A percentile compares a stretch with the other conserved stretches of the same genome.
phyloP scores from a whole-genome alignment of 2,113 vertebrate genomes.

The Dissostichus mawsoni region DNA sequence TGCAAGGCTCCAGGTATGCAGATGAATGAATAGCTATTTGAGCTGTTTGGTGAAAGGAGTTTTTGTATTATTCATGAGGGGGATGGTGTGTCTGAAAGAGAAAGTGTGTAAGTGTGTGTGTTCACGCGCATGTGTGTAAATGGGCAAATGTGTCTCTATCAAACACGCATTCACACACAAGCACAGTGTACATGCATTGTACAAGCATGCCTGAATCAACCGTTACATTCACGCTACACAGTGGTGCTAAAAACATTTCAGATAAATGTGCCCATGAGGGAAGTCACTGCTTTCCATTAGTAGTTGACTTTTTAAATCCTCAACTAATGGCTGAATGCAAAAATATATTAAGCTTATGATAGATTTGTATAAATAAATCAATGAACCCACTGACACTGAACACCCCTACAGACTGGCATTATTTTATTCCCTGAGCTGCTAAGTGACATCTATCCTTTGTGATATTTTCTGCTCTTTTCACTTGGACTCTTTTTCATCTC shows the following conservation, averaged over 20 bases:
- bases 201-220: conserved; percentile 4
- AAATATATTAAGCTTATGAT: background rate
- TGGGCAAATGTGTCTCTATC: conserved; percentile 47
- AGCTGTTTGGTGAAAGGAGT: conserved; percentile 79
- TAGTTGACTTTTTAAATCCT: conserved; percentile 5
- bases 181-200: conserved; percentile 46
- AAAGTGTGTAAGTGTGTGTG: conserved; percentile 39
- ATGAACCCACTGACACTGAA: background rate
- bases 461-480: conserved; percentile 16
- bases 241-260: background rate
- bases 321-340: background rate
- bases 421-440: background rate
- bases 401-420: background rate
- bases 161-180: conserved; percentile 37
- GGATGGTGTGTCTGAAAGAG: conserved; percentile 68
- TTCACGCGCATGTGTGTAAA: conserved; percentile 1
- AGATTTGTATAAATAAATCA: background rate
- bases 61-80: conserved; percentile 85
- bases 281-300: background rate
- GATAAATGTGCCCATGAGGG: background rate
- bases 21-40: conserved; percentile 85
- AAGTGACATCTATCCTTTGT: conserved; percentile 7
- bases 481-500: conserved; percentile 47
- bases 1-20: conserved; percentile 83
- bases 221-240: background rate